Conservation (phyloP, 64 coral and sea anemone genomes). For the Hydrozoanthus tunicans region DNA sequence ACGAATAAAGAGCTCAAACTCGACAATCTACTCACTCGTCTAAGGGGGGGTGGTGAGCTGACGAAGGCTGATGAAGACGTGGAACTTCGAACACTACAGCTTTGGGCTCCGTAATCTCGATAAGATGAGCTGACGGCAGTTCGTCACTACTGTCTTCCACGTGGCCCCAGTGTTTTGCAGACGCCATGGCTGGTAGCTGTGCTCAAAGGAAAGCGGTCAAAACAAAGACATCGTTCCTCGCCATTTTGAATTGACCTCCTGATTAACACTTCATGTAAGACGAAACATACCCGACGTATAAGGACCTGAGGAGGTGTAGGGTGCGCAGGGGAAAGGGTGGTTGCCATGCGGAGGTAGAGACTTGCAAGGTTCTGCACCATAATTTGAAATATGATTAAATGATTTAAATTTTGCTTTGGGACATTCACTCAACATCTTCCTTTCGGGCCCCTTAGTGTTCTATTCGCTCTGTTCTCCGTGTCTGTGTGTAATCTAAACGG, state of each 20-base stretch:
- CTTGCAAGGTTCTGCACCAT: too few relatives aligned
- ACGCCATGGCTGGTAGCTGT: not conserved
- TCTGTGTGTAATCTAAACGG: too few relatives aligned
- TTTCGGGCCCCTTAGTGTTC: too few relatives aligned
- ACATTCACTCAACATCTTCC: too few relatives aligned
- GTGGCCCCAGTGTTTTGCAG: slow-evolving; percentile 43
- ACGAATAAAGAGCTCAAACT: too few relatives aligned
- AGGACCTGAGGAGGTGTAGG: too few relatives aligned
- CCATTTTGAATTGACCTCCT: slow-evolving; percentile 18
- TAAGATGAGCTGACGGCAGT: slow-evolving; percentile 20
- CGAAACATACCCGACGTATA: not conserved
- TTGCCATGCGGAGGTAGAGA: too few relatives aligned
- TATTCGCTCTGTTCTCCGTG: too few relatives aligned
- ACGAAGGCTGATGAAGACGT: slow-evolving; percentile 82
- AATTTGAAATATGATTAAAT: too few relatives aligned
- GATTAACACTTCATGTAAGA: not conserved
- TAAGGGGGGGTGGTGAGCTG: slow-evolving; percentile 68
- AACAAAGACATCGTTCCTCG: not conserved
- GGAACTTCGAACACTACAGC: slow-evolving; percentile 83
- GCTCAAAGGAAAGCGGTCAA: not conserved
- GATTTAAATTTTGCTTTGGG: too few relatives aligned
- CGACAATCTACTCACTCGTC: slow-evolving; percentile 67
- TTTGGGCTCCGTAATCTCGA: slow-evolving; percentile 76
- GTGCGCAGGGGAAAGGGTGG: too few relatives aligned
- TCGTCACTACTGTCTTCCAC: slow-evolving; percentile 37